Conservation (phyloP, 2,888 invertebrate genomes). For the Agonopterix heracliana region DNA sequence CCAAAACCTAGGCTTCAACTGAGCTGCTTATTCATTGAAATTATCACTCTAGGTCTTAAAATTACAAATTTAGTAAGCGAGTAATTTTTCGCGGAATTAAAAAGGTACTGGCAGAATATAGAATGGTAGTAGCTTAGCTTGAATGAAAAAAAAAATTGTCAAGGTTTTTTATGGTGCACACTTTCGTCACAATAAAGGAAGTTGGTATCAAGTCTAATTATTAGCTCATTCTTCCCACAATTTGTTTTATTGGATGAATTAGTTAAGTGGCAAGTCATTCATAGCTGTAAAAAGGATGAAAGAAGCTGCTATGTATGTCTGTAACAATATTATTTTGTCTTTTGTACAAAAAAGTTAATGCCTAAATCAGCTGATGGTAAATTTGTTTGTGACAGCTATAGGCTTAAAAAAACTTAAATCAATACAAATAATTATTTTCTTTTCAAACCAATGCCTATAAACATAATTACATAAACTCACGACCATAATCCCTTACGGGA, state of each 20-base stretch:
- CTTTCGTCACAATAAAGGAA: conserved; percentile 9
- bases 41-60: neutral
- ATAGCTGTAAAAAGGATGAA: no score
- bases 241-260: conserved; percentile 10
- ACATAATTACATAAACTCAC: no score
- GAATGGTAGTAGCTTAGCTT: neutral
- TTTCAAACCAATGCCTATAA: no score
- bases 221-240: neutral
- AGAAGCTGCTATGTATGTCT: no score
- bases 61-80: neutral
- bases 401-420: no score
- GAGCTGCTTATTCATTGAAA: conserved; percentile 38
- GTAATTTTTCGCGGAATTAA: conserved; percentile 12
- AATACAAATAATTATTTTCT: no score
- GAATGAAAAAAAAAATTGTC: conserved; percentile 12
- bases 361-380: no score
- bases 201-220: conserved; percentile 2
- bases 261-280: neutral
- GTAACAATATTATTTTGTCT: no score
- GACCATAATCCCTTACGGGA: no score
- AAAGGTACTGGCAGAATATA: conserved; percentile 2
- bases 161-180: conserved; percentile 14
- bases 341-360: no score
- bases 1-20: conserved; percentile 39
- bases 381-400: no score